Evolutionary conservation across 2,113 vertebrate genomes (phyloP).

Genomic region (Cathartes aura): DNA sequence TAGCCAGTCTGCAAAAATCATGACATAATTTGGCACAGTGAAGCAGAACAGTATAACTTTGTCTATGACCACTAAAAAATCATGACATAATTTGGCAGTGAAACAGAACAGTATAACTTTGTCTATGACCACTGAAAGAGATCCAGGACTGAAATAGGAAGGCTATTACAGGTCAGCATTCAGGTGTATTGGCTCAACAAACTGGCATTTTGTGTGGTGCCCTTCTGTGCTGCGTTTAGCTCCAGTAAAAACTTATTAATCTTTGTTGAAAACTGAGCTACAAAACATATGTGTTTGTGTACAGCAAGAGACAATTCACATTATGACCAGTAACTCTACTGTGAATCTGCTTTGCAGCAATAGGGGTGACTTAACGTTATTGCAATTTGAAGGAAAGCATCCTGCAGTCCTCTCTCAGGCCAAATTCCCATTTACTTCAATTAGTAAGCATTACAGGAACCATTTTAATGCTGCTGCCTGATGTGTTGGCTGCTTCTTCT

Average conservation of each 20-base stretch:
- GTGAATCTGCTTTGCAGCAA: constrained; percentile 48
- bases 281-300: neutral
- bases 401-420: constrained; percentile 55
- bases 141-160: neutral
- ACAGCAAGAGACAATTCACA: neutral
- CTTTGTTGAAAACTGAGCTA: constrained; percentile 10
- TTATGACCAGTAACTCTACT: neutral
- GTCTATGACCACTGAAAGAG: neutral
- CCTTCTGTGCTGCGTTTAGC: neutral
- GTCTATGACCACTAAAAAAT: neutral
- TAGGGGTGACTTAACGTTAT: constrained; percentile 41
- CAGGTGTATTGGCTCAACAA: constrained; percentile 1
- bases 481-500: constrained; percentile 41
- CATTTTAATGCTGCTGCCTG: constrained; percentile 28
- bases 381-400: constrained; percentile 57
- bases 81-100: constrained; percentile 30
- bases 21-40: constrained; percentile 33
- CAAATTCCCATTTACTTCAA: constrained; percentile 67
- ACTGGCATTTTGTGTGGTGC: neutral
- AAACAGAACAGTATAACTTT: neutral
- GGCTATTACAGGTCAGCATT: neutral
- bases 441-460: constrained; percentile 63
- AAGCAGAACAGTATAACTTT: neutral
- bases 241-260: constrained; percentile 14
- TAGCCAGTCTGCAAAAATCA: constrained; percentile 44